Evolutionary conservation across 2,797 vertebrate species (phyloP).

Genomic region (Oreonectes daqikongensis): DNA sequence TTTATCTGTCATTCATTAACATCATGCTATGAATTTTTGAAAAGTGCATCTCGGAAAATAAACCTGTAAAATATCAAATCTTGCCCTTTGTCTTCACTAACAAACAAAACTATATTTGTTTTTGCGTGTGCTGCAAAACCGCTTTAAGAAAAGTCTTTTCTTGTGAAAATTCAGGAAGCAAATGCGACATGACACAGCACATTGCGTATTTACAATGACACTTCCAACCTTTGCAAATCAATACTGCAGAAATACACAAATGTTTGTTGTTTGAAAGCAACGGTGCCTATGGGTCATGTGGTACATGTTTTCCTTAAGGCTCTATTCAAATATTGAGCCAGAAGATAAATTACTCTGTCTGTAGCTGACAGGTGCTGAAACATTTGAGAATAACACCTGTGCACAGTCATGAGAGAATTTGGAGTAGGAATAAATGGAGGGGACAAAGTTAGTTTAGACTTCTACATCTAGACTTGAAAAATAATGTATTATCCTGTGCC

Average conservation of each 20-base stretch:
- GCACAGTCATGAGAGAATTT: background rate
- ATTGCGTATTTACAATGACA: conserved; percentile 1
- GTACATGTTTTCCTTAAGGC: conserved; percentile 21
- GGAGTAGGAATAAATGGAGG: background rate
- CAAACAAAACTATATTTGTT: background rate
- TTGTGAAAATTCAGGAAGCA: conserved; percentile 7
- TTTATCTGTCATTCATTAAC: background rate
- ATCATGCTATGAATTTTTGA: background rate
- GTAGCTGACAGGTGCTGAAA: conserved; percentile 39
- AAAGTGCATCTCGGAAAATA: background rate
- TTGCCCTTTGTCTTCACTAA: background rate
- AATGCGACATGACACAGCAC: background rate
- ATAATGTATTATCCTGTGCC: background rate
- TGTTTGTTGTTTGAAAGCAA: conserved; percentile 53
- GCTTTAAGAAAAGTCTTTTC: too few species aligned
- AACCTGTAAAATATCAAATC: background rate
- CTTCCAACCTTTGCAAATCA: conserved; percentile 41
- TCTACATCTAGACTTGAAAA: background rate
- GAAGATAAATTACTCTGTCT: conserved; percentile 33
- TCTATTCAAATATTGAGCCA: conserved; percentile 33
- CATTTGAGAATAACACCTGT: conserved; percentile 37
- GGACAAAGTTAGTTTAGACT: background rate
- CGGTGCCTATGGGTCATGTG: conserved; percentile 46
- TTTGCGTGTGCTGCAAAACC: too few species aligned
- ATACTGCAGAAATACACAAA: conserved; percentile 40